Base-by-base conservation (phyloP, 1,140 invertebrate genomes). In the Brachionus calyciflorus region DNA sequence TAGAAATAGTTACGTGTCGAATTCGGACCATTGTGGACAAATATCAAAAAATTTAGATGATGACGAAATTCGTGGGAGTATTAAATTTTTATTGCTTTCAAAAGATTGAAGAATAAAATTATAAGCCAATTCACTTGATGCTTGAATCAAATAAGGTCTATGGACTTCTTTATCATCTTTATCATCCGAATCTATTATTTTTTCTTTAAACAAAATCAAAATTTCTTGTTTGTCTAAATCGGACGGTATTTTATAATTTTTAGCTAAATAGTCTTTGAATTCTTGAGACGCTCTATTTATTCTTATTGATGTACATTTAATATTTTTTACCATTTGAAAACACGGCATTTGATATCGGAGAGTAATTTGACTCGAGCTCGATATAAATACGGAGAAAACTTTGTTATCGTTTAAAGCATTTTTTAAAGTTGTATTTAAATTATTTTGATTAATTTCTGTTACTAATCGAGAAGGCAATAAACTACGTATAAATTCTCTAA, bases 401-500 rank as follows among this genome's bases (percentile, higher is more conserved):
- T 73, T 73, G 69, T 73, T 73, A 28, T 73, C 46, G 3, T 51
- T 19, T 28, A 73, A 40, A 9, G 46, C 17, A 1, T 73, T 24
- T 37, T 12, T n/a, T 4, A 73, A 14, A 24, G 46, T 73, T 6
- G 14, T 33, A 17, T 73, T 73, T 14, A 73, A 73, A 41, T 73
- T 73, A 41, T 51, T 6, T 24, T 73, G n/a, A 55, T 73, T 41
- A 21, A 80, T 79, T 60, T 17, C 28, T 19, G n/a, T 75, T 17
- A 83, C 51, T 9, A 80, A 79, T 19, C 79, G 77, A 7, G 70
- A 65, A 10, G 83, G 83, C 33, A 85, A 81, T 10, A 84, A 77
- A 10, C 69, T 69, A 53, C 81, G 78, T 10, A 81, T 79, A 80
- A 84, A 85, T 19, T 83, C 80, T 9, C 80, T 53, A 4, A 85